A percentile compares a stretch with the other conserved stretches of the same genome.
Conservation (phyloP, 2,113 vertebrate species). For the Sigmodon hispidus region DNA sequence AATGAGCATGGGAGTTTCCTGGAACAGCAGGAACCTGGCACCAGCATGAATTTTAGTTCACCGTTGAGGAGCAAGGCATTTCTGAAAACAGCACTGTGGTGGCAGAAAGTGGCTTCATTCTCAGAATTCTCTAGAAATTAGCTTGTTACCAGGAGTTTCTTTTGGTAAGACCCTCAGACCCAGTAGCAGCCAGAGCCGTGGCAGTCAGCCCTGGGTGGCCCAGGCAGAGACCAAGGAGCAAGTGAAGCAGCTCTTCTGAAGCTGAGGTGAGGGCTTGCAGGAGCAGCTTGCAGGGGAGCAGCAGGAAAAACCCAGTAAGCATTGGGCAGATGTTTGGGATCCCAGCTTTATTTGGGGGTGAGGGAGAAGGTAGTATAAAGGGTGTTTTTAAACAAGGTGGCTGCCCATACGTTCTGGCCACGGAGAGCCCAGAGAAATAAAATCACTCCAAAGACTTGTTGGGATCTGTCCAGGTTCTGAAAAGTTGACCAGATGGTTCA, state of each 20-base stretch:
- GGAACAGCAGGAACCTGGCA: background rate
- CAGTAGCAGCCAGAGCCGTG: no score
- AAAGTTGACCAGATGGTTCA: background rate
- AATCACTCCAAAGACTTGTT: background rate
- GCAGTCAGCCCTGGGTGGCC: background rate
- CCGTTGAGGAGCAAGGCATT: background rate
- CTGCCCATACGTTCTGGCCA: background rate
- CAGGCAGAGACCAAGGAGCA: background rate
- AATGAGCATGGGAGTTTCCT: background rate
- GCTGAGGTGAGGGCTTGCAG: background rate
- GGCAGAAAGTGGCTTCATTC: background rate
- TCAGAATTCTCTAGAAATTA: background rate
- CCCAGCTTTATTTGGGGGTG: background rate
- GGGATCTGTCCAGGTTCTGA: background rate
- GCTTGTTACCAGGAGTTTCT: background rate
- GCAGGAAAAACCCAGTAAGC: fast-evolving
- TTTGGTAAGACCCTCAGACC: background rate
- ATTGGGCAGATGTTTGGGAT: background rate
- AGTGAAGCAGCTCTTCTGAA: background rate
- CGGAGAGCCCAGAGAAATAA: background rate
- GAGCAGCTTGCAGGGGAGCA: no score
- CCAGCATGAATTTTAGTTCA: background rate
- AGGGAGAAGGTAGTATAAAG: background rate
- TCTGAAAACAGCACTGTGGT: background rate
- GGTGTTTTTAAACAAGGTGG: background rate